Evolutionary conservation across 2,888 invertebrate genomes (phyloP), one percentile per base, ranked within the genome.

Genomic region (Osmoderma eremita): DNA sequence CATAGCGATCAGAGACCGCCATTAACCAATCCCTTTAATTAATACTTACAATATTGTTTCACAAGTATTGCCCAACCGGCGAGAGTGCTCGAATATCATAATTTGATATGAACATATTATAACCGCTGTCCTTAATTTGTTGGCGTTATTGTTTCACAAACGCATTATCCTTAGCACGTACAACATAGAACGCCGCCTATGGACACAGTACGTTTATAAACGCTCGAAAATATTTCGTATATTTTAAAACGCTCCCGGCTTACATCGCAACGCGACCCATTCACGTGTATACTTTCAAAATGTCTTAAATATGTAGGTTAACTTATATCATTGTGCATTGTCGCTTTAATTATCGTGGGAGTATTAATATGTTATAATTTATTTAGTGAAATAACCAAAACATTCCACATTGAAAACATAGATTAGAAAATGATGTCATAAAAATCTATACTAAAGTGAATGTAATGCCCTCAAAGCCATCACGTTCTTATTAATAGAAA

Each of bases 271-370:
- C 22, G 20, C 56, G 5, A 56, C 12, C 58, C 58, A 17, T 45
- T 58, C 58, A 58, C 58, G 45, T 56, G 17, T 6, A 53, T n/a
- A 58, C 58, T 58, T 58, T 58, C 58, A 58, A 58, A 56, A 56
- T 58, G 42, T 24, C 24, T 42, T 58, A 30, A 30, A 8, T 30
- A 58, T 58, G 58, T 58, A 45, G 58, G 58, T 58, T 58, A 58
- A 58, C 42, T n/a, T 22, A 56, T 42, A 42, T 22, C 41, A 56
- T 13, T 24, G 8, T 45, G 24, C 45, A 58, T 58, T 58, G 45
- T 58, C 42, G 42, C 45, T 58, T 42, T 58, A 58, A 58, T 45
- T 58, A 24, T 30, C 0, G n/a, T n/a, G n/a, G n/a, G n/a, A n/a
- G n/a, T n/a, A n/a, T n/a, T n/a, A n/a, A n/a, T n/a, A n/a, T n/a